phyloP scores from a whole-genome alignment of 2,888 invertebrate genomes.

The Lutraria lutraria region DNA sequence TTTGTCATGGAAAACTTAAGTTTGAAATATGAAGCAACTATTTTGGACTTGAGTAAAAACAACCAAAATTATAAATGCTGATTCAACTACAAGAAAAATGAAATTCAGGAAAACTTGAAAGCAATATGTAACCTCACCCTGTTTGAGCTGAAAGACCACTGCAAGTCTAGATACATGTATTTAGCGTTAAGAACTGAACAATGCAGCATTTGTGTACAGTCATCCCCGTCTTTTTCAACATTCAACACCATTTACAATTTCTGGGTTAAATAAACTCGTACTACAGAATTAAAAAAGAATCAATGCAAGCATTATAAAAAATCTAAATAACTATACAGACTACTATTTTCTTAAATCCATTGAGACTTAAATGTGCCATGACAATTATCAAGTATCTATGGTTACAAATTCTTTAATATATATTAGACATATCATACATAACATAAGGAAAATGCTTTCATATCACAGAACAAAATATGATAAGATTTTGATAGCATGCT shows the following conservation, averaged over 20 bases:
- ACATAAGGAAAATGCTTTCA: background rate
- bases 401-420: constrained; percentile 1
- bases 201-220: background rate
- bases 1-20: too few relatives aligned
- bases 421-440: constrained; percentile 9
- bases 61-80: too few relatives aligned
- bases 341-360: background rate
- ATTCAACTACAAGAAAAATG: too few relatives aligned
- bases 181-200: background rate
- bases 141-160: too few relatives aligned
- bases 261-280: background rate
- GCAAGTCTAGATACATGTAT: too few relatives aligned
- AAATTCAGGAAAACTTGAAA: too few relatives aligned
- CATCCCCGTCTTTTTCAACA: background rate
- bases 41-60: too few relatives aligned
- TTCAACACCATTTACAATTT: background rate
- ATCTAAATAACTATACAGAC: background rate
- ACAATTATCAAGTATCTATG: background rate
- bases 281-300: background rate
- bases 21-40: too few relatives aligned
- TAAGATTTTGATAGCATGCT: background rate
- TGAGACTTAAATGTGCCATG: background rate
- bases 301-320: background rate
- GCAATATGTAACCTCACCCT: too few relatives aligned
- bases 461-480: background rate